These are phyloP conservation scores for Limnephilus marmoratus DNA, from an alignment of 2,888 invertebrate species.

Conservation along the genomic window DNA sequence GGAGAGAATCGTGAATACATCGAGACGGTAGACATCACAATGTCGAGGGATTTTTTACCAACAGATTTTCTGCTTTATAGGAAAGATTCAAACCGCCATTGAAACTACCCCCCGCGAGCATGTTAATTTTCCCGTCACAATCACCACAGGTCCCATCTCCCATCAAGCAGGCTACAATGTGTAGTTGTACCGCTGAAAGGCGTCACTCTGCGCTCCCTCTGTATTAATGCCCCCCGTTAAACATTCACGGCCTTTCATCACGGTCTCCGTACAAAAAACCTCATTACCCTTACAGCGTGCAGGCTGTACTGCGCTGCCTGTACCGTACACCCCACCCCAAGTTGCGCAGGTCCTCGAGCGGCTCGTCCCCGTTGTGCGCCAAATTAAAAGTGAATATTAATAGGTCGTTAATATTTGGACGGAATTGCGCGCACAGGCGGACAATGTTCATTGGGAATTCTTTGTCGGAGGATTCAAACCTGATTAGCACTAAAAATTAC, in stretches of 20 bases:
- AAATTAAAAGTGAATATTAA: constrained; percentile 56
- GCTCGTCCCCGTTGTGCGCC: not conserved
- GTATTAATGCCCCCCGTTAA: not conserved
- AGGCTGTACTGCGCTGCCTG: not conserved
- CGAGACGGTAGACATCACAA: too few species aligned
- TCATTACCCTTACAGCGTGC: not conserved
- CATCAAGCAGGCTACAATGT: not conserved
- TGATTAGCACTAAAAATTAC: not conserved
- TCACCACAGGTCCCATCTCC: not conserved
- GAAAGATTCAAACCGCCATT: not conserved
- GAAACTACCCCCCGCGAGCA: not conserved
- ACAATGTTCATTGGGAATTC: not conserved
- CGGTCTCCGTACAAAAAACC: not conserved
- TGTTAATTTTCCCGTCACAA: not conserved
- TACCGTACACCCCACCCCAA: not conserved
- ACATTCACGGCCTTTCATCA: not conserved
- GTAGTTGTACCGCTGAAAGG: not conserved
- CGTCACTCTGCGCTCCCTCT: not conserved
- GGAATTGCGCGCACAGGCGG: not conserved
- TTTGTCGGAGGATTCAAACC: not conserved
- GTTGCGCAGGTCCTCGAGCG: not conserved
- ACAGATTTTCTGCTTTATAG: not conserved
- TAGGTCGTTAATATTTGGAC: constrained; percentile 47
- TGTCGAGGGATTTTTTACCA: not conserved
- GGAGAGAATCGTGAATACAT: too few species aligned